Evolutionary conservation across 2,113 vertebrate species (phyloP), one percentile per base, ranked within the genome.

Genomic region (Copsychus sechellarum): DNA sequence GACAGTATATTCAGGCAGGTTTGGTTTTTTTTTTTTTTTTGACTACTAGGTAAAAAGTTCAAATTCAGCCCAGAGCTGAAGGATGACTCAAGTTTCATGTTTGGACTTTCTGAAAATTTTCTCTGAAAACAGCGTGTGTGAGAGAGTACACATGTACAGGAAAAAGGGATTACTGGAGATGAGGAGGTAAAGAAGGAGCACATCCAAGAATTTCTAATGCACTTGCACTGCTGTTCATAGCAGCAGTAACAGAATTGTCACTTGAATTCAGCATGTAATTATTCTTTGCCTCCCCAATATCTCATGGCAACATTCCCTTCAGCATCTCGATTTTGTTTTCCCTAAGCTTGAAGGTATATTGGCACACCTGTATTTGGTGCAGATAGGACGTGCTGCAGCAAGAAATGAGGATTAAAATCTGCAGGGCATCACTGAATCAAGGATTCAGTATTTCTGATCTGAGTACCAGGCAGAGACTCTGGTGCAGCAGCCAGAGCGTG

Each of bases 1-100:
- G 64, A 97, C 97, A 98, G 97, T 97, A 92, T 61, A 56, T 94
- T 96, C 97, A 95, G 96, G 94, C 92, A 86, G 79, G 29, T 88
- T n/a, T n/a, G n/a, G n/a, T n/a, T 36, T 36, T 36, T 36, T 36
- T 36, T 36, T 36, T 31, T 67, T 76, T 76, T 97, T 87, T 80
- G 91, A 95, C 91, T 77, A 14, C 76, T 92, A 88, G 92, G 95
- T 93, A 97, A 96, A 97, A 97, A 94, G 96, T 96, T 97, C 97
- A 97, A 72, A 81, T 82, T 88, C 85, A 69, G 80, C 66, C 72
- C 79, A 47, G 96, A 67, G 60, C 90, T 96, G 86, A 95, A 86
- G 83, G 96, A 97, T 94, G 69, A 95, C 96, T 97, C 92, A 84
- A 57, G 80, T 96, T 95, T 95, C 78, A 0, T 92, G 57, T 95